Percentiles rank a stretch among this genome's conserved stretches.
Evolutionary conservation across 2,797 vertebrate species (phyloP).

Genomic region (Pseudomugil gertrudae): DNA sequence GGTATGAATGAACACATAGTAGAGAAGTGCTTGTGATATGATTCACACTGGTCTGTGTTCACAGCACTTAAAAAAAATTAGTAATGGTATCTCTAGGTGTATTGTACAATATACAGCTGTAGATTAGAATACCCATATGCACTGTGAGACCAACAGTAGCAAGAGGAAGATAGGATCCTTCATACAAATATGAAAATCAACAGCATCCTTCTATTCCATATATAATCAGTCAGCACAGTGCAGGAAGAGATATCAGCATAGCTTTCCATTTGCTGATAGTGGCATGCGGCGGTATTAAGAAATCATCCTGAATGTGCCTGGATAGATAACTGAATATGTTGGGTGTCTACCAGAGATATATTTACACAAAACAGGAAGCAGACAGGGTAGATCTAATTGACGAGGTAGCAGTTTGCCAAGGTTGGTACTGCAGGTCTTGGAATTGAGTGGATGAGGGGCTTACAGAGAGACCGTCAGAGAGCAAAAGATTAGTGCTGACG

Average conservation of each 20-base stretch:
- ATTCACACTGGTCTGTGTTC: slow-evolving; percentile 59
- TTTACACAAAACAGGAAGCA: slow-evolving; percentile 75
- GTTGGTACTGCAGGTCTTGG: slow-evolving; percentile 61
- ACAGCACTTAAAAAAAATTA: slow-evolving; percentile 77
- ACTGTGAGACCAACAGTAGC: slow-evolving; percentile 65
- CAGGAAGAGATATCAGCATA: slow-evolving; percentile 69
- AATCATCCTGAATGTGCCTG: slow-evolving; percentile 79
- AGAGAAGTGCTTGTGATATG: slow-evolving; percentile 51
- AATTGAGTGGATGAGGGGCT: slow-evolving; percentile 72
- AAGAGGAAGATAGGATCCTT: slow-evolving; percentile 75
- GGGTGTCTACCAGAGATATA: slow-evolving; percentile 72
- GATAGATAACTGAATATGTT: slow-evolving; percentile 80
- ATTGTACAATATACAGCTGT: slow-evolving; percentile 66
- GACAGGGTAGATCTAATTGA: slow-evolving; percentile 79
- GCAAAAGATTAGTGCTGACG: slow-evolving; percentile 83
- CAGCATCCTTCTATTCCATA: slow-evolving; percentile 61
- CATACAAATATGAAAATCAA: slow-evolving; percentile 76
- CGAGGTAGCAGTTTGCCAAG: slow-evolving; percentile 74
- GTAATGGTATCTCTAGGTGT: slow-evolving; percentile 75
- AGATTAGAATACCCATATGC: slow-evolving; percentile 78
- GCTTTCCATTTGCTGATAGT: slow-evolving; percentile 82
- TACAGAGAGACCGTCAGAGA: slow-evolving; percentile 65
- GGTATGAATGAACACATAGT: slow-evolving; percentile 47
- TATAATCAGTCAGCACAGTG: slow-evolving; percentile 72
- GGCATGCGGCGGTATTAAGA: slow-evolving; percentile 71